phyloP scores from a whole-genome alignment of 2,113 vertebrate genomes.

The Sinosuthora webbiana region DNA sequence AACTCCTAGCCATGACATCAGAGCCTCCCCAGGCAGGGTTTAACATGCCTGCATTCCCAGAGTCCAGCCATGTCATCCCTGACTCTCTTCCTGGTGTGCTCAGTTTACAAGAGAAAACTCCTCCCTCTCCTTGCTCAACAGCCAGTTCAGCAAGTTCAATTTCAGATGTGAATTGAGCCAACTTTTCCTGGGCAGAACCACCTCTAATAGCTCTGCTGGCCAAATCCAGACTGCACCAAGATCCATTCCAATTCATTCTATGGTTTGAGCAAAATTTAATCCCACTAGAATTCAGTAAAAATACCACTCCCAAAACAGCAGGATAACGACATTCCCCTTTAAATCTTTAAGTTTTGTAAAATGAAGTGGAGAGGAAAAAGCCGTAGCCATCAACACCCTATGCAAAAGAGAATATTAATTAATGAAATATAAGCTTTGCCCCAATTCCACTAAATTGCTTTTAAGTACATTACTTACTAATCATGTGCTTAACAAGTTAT shows the following conservation, averaged over 20 bases:
- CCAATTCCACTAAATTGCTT: not conserved
- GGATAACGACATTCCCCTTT: not conserved
- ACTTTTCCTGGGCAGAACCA: not conserved
- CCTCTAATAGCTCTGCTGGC: not conserved
- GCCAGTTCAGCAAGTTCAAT: not conserved
- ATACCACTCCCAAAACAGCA: not conserved
- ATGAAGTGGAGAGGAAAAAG: not conserved
- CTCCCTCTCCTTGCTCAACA: constrained; percentile 24
- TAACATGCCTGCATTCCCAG: not conserved
- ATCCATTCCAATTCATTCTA: not conserved
- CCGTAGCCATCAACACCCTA: not conserved
- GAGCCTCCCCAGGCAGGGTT: not conserved
- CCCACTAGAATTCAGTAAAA: not conserved
- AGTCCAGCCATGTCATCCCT: not conserved
- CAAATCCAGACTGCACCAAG: not conserved
- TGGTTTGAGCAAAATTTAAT: not conserved
- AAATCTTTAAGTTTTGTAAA: not conserved
- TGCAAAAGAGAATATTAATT: not conserved
- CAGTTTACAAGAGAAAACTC: not conserved
- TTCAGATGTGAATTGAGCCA: not conserved
- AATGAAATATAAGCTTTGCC: not conserved
- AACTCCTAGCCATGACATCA: not conserved
- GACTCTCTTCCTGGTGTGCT: not conserved
- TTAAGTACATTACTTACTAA: not conserved
- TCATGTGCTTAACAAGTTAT: not conserved